These are phyloP conservation scores for Thunnus maccoyii DNA, from an alignment of 2,113 vertebrate species.

Conservation along the genomic window DNA sequence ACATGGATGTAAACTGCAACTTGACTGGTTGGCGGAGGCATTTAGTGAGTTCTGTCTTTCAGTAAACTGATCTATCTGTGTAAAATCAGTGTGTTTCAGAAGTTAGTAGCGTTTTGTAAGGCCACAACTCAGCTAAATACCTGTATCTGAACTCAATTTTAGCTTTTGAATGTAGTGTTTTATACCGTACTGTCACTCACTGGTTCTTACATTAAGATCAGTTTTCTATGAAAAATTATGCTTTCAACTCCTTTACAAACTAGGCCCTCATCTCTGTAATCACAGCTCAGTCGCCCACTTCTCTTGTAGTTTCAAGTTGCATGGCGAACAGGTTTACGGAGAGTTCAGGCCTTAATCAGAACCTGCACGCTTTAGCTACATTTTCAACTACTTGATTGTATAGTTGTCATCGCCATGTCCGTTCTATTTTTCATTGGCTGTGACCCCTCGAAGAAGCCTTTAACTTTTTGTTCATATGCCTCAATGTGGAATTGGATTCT, in stretches of 20 bases:
- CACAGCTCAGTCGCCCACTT: slow-evolving; percentile 17
- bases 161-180: too few relatives aligned
- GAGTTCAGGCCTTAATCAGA: slow-evolving; percentile 50
- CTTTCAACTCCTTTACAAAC: not conserved
- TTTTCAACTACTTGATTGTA: slow-evolving; percentile 48
- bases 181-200: too few relatives aligned
- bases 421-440: slow-evolving; percentile 9
- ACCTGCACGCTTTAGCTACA: slow-evolving; percentile 41
- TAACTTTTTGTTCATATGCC: slow-evolving; percentile 3
- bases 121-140: too few relatives aligned
- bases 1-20: too few relatives aligned
- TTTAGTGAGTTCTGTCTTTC: too few relatives aligned
- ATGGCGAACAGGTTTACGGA: not conserved
- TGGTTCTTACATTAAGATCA: too few relatives aligned
- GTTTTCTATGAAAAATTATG: not conserved
- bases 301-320: slow-evolving; percentile 43
- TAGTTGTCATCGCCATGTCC: slow-evolving; percentile 41
- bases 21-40: too few relatives aligned
- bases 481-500: slow-evolving; percentile 20
- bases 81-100: too few relatives aligned
- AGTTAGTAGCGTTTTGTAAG: too few relatives aligned
- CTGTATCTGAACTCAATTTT: too few relatives aligned
- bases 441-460: slow-evolving; percentile 10
- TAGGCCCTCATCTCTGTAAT: slow-evolving; percentile 39
- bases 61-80: too few relatives aligned